Percentiles rank a stretch among this genome's conserved stretches.
These are phyloP conservation scores for Lineus longissimus DNA, from an alignment of 1,140 invertebrate species.

Conservation along the genomic window DNA sequence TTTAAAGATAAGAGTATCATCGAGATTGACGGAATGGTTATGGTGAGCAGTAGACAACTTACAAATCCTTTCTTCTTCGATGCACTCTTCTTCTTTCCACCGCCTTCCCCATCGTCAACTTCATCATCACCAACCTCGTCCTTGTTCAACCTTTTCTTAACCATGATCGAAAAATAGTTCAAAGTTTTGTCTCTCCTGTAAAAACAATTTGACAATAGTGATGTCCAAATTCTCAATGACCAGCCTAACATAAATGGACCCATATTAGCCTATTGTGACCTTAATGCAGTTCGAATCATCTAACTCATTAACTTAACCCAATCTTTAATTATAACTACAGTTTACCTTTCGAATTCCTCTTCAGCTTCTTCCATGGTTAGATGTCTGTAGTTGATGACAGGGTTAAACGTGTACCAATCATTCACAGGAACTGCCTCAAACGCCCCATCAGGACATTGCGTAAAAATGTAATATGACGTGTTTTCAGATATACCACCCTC, in stretches of 20 bases:
- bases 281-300: neutral
- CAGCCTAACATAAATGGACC: neutral
- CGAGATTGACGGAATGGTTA: too few species aligned
- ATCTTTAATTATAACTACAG: neutral
- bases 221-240: too few species aligned
- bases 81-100: constrained; percentile 29
- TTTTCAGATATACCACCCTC: constrained; percentile 94
- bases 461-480: constrained; percentile 94
- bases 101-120: constrained; percentile 68
- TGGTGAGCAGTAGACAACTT: too few species aligned
- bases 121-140: constrained; percentile 80
- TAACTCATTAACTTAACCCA: neutral
- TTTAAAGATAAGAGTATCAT: too few species aligned
- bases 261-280: neutral
- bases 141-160: constrained; percentile 72
- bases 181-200: constrained; percentile 84
- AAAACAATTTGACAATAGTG: constrained; percentile 10
- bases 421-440: constrained; percentile 93
- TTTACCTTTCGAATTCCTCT: constrained; percentile 80
- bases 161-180: constrained; percentile 93
- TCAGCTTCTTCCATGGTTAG: constrained; percentile 95
- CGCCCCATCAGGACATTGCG: constrained; percentile 84
- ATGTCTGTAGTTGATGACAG: constrained; percentile 85
- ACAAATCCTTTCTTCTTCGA: constrained; percentile 24
- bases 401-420: constrained; percentile 89